Evolutionary conservation across 2,113 vertebrate genomes (phyloP), one percentile per base, ranked within the genome.

Genomic region (pig (Sus scrofa)): DNA sequence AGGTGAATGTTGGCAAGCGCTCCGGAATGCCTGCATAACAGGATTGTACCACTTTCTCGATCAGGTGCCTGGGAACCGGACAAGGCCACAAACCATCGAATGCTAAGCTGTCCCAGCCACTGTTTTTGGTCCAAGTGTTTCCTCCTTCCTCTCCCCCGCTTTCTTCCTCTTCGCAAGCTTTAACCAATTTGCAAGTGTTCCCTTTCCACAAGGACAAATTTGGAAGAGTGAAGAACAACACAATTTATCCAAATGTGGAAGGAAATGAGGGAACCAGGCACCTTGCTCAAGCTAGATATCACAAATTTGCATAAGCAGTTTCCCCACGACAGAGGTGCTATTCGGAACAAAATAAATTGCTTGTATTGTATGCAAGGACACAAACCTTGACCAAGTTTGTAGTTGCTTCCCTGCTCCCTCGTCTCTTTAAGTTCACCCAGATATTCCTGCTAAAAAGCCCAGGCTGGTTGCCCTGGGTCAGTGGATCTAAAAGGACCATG

Each of bases 1-100:
- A 98, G 97, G 97, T 97, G 97, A 97, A 98, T 91, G 77, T 27
- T 97, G 96, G 97, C 95, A 89, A 89, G 90, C 16, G 32, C 88
- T 83, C 91, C 7, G 18, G 98, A 98, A 96, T 96, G 97, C 63
- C 98, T 98, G 98, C 98, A 83, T 97, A 98, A 98, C 97, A 98
- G 98, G 97, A 98, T 97, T 85, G 75, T 83, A 91, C 95, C 97
- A 96, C 98, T 98, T 98, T 98, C 98, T 96, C 77, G 97, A 99
- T 98, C 98, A 98, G 63, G 92, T 9, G 88, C 98, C 97, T 93
- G 89, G 87, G 96, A 98, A 97, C 0, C 1, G 71, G 94, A 84
- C 96, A 92, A 97, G 95, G 97, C 98, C 90, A 97, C 93, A 73
- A 96, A 86, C 95, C 96, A 95, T 97, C 97, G 96, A 93, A 92